phyloP scores from a whole-genome alignment of 2,797 vertebrate genomes.

The Eospalax fontanierii region DNA sequence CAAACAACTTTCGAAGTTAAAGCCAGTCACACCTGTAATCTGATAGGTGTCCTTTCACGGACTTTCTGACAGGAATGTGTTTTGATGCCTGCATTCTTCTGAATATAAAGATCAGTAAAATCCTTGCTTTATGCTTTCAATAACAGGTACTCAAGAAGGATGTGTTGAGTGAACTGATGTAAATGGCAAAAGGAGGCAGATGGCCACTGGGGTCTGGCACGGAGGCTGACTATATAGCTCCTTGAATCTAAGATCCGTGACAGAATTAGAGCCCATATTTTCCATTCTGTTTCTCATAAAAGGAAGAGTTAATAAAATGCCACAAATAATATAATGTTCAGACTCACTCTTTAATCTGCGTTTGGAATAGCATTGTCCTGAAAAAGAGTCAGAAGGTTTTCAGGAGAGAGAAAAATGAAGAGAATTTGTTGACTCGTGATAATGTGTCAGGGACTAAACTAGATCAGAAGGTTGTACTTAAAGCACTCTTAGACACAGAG shows the following conservation, averaged over 20 bases:
- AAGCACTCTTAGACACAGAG: background rate
- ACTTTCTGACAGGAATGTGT: conserved; percentile 16
- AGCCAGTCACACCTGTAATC: background rate
- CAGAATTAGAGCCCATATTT: conserved; percentile 1
- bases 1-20: background rate
- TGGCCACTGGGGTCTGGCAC: background rate
- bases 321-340: conserved; percentile 1
- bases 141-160: background rate
- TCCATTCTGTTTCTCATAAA: conserved; percentile 22
- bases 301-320: conserved; percentile 44
- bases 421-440: background rate
- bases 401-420: conserved; percentile 16
- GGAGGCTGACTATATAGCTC: background rate
- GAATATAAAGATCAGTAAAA: conserved; percentile 9
- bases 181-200: background rate
- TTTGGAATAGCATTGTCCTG: conserved; percentile 13
- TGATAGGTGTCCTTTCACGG: background rate
- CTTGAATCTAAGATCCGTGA: conserved; percentile 40
- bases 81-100: conserved; percentile 3
- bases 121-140: background rate
- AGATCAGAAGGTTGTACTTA: background rate
- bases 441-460: background rate
- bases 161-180: background rate
- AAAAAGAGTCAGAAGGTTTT: background rate
- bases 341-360: background rate